Conservation (phyloP, 2,888 invertebrate genomes). For the Julus scanicus region DNA sequence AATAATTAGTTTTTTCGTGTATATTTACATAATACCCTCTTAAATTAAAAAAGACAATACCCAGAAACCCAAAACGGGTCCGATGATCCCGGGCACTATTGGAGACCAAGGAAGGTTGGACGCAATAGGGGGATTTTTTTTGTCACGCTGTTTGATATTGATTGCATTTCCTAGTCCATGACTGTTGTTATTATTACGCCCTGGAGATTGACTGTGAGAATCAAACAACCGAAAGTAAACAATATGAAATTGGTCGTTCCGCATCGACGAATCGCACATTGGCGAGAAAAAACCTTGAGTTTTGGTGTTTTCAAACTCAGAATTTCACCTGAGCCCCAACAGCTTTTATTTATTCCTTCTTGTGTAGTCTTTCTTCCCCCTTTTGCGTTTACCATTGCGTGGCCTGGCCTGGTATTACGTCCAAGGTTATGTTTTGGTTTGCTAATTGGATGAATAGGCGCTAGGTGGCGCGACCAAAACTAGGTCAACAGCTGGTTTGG, state of each 20-base stretch:
- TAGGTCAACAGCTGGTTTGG: constrained; percentile 15
- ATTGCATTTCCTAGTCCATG: background rate
- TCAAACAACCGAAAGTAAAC: no score
- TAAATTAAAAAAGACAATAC: no score
- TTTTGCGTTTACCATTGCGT: no score
- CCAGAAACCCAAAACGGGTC: no score
- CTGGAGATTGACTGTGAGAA: background rate
- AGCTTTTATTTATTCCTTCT: no score
- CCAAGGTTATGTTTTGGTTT: constrained; percentile 33
- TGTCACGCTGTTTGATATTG: background rate
- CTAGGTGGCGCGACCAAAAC: background rate
- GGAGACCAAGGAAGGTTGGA: background rate
- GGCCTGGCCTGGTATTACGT: background rate
- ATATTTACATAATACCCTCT: no score
- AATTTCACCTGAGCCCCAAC: background rate
- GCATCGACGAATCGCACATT: background rate
- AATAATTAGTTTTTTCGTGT: no score
- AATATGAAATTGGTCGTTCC: background rate
- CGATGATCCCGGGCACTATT: background rate
- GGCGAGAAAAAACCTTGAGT: constrained; percentile 5
- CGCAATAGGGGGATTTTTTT: background rate
- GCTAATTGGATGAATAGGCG: background rate
- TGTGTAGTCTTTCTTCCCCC: no score
- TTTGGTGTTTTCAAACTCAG: background rate
- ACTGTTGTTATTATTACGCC: background rate